Conservation (phyloP, 2,888 invertebrate species). For the Drosophila recens region DNA sequence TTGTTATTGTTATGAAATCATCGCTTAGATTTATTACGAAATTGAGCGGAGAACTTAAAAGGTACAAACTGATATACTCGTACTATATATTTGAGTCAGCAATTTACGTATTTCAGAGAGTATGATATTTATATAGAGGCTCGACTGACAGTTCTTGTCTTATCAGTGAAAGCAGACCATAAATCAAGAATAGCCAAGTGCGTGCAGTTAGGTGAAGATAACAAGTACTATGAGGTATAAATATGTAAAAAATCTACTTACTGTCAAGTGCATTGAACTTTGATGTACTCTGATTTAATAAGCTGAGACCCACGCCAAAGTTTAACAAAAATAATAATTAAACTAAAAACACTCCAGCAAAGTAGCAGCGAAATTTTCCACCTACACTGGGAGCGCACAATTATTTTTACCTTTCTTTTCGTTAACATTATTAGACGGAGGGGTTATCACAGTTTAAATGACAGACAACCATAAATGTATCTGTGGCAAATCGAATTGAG, state of each 20-base stretch:
- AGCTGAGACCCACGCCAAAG: conserved; percentile 42
- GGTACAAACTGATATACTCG: conserved; percentile 1
- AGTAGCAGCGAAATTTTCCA: conserved; percentile 53
- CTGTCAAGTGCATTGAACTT: conserved; percentile 46
- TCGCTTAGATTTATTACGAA: conserved; percentile 45
- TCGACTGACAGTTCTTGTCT: conserved; percentile 10
- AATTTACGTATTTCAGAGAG: background rate
- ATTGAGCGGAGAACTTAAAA: background rate
- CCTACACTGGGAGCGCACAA: conserved; percentile 43
- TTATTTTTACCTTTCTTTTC: conserved; percentile 49
- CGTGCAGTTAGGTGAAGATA: conserved; percentile 30
- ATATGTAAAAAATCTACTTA: conserved; percentile 11
- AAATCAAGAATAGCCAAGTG: conserved; percentile 38
- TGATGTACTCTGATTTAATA: conserved; percentile 33
- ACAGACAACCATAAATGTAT: background rate
- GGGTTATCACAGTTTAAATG: conserved; percentile 43
- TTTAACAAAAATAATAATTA: background rate
- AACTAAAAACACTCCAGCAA: conserved; percentile 22
- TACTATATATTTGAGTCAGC: background rate
- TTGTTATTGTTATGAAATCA: conserved; percentile 62
- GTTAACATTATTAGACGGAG: conserved; percentile 22
- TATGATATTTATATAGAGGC: background rate
- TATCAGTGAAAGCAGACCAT: conserved; percentile 36
- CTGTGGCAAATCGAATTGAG: conserved; percentile 41
- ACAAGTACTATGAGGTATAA: conserved; percentile 18